A percentile compares a stretch with the other conserved stretches of the same genome.
Evolutionary conservation across 1,140 invertebrate species (phyloP).

Genomic region (Drosophila sechellia): DNA sequence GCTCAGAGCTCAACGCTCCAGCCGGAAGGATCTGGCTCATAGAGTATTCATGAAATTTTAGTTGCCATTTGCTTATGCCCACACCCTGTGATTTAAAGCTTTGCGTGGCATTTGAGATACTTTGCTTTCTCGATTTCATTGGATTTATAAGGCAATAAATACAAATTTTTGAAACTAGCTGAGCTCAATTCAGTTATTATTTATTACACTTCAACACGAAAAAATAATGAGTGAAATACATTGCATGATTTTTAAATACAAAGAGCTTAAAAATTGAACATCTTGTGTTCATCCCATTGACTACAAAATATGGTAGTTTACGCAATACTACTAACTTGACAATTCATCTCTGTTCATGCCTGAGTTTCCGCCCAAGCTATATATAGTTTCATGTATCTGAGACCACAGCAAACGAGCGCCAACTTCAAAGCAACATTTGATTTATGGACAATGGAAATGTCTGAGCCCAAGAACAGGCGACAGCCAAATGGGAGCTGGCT

Average conservation of each 20-base stretch:
- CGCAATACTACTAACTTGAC: constrained; percentile 11
- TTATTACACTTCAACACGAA: too few relatives aligned
- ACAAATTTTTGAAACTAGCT: too few relatives aligned
- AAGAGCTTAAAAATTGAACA: not conserved
- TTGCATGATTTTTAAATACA: not conserved
- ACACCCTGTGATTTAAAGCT: constrained; percentile 6
- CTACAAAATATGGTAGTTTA: not conserved
- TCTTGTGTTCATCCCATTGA: not conserved
- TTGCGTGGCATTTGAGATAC: not conserved
- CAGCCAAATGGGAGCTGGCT: constrained; percentile 8
- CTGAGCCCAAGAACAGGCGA: constrained; percentile 17
- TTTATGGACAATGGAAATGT: constrained; percentile 66
- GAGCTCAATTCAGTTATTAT: too few relatives aligned
- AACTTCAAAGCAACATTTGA: constrained; percentile 79
- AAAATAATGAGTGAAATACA: not conserved
- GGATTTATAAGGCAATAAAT: too few relatives aligned
- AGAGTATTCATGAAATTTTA: constrained; percentile 56
- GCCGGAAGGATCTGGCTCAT: constrained; percentile 17
- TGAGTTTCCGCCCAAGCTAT: constrained; percentile 18
- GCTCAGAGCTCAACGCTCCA: constrained; percentile 3
- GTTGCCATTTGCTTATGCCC: constrained; percentile 17
- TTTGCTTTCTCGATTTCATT: too few relatives aligned
- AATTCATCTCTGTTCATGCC: constrained; percentile 1
- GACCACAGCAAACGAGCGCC: constrained; percentile 31
- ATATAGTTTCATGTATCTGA: constrained; percentile 75